Base-by-base conservation (phyloP, 2,888 invertebrate genomes). In the Pristionchus japonicus region DNA sequence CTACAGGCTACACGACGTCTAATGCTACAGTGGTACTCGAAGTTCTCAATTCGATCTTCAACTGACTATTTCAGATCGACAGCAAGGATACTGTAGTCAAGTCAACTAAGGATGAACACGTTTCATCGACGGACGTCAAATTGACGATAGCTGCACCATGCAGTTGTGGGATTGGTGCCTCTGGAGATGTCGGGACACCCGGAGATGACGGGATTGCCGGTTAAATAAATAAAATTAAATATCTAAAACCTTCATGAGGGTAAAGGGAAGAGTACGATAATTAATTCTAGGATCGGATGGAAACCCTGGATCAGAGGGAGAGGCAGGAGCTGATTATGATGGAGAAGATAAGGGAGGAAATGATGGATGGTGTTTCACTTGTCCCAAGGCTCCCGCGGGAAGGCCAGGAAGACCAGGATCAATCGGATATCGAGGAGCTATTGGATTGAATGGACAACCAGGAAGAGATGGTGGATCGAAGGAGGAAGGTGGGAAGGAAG, bases 371-470 rank as follows among this genome's bases (percentile, higher is more conserved):
- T 85, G 85, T 40, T 64, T 64, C 64, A 85, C 57, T 43, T 85
- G 85, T 64, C 85, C 64, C n/a, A 23, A 85, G 85, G 85, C 61
- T 40, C 85, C 85, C 43, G 85, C 43, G 11, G 85, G 85, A 27
- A 9, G 15, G 15, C 27, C 61, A 23, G 85, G 85, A 23, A n/a
- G 37, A 6, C 61, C 40, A 6, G 85, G 85, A 3, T 31, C 61
- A 9, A 37, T 15, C 9, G 85, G 85, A 37, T 40, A 17, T 4
- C 17, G 31, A 20, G 85, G 85, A 85, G 40, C 15, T 13, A 0
- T 11, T 1, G 85, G 85, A 61, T 20, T 4, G 3, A 27, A 52
- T 3, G 85, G 85, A 64, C n/a, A 31, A 43, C 40, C 40, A 6
- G 85, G 85, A n/a, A 61, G 85, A n/a, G 27, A 85, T 34, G 85